Base-by-base conservation (phyloP, 2,888 invertebrate genomes). In the Scaptomyza flava region DNA sequence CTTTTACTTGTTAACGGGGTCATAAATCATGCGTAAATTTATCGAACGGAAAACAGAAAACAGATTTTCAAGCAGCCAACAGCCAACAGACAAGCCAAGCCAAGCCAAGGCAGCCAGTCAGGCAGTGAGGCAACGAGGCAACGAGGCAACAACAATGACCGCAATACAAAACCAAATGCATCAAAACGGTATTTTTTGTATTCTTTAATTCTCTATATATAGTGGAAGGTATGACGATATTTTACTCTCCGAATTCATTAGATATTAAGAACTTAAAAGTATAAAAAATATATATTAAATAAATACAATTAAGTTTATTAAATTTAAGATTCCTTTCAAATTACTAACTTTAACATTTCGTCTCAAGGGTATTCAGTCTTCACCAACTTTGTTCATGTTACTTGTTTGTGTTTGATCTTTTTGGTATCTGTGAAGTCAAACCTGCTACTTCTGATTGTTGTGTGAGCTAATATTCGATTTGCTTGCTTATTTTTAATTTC, bases 1-100 rank as follows among this genome's bases (percentile, higher is more conserved):
- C 85, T 83, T 85, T 85, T 87, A 82, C 82, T 83, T 87, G 82
- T 83, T 87, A 87, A 87, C 83, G 83, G 88, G 80, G 83, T 87
- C 83, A 83, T 83, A 83, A 83, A 83, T 83, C 83, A 83, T 83
- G 83, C 83, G 83, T 83, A 80, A 87, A 83, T 85, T 87, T 83
- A 83, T 83, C 86, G 88, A 79, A 85, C 86, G 83, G 77, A 87
- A 87, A 82, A 85, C 87, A 85, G 86, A 85, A 79, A 79, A 82
- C 88, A 85, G 83, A 83, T 83, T 83, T 87, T 62, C 79, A 63
- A 66, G 59, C 76, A 67, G 60, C 66, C 66, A 46, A n/a, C 76
- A 67, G 60, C 66, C 66, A 17, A 48, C 57, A 53, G 20, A 54
- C 59, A 27, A 23, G 23, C 23, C 23, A 23, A 23, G 23, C 3